These are phyloP conservation scores for Stictocephala bisonia DNA, from an alignment of 2,888 invertebrate genomes.

Conservation along the genomic window DNA sequence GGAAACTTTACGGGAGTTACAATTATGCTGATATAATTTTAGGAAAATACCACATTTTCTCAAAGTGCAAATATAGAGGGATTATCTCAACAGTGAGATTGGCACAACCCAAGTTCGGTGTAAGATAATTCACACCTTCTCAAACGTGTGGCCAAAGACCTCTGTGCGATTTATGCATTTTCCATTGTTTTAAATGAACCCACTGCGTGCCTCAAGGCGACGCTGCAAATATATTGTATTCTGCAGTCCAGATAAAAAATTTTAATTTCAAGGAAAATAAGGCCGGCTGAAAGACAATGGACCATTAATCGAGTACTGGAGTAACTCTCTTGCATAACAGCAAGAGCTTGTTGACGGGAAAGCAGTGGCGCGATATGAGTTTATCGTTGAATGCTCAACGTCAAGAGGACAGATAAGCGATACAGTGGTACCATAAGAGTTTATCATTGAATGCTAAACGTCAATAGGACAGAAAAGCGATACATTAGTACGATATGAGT, in stretches of 20 bases:
- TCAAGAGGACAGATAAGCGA: no score
- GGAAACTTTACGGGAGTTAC: no score
- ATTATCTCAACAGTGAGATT: no score
- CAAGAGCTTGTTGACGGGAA: no score
- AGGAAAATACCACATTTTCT: no score
- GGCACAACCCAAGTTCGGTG: no score
- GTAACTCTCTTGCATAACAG: constrained; percentile 7
- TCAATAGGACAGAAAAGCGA: no score
- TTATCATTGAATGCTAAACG: no score
- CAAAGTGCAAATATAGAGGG: no score
- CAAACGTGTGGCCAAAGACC: constrained; percentile 35
- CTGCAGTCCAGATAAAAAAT: constrained; percentile 21
- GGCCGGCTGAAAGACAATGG: constrained; percentile 15
- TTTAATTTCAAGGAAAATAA: constrained; percentile 8
- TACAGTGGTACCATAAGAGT: no score
- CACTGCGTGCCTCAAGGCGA: background rate
- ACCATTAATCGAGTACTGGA: constrained; percentile 10
- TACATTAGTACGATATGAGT: background rate
- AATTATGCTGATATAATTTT: no score
- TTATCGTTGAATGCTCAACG: constrained; percentile 13
- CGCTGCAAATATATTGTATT: constrained; percentile 5
- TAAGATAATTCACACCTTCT: background rate
- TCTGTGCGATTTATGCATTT: constrained; percentile 15
- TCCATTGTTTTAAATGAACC: constrained; percentile 35
- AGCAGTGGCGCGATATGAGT: background rate